Evolutionary conservation across 2,888 invertebrate genomes (phyloP).

Genomic region (Leptopterna dolabrata): DNA sequence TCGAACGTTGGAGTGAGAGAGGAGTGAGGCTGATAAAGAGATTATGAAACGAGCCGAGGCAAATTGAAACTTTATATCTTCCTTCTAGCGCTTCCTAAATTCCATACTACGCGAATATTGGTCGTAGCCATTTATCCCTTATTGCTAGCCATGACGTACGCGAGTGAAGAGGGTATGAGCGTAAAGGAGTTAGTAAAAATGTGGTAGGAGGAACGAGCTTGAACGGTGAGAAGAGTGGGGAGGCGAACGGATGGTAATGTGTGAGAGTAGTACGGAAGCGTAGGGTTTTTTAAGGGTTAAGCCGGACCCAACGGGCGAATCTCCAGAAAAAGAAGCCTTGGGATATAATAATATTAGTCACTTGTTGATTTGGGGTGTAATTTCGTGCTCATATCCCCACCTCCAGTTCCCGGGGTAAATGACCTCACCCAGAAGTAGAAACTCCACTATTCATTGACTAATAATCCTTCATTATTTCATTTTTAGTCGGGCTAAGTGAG

Average conservation of each 20-base stretch:
- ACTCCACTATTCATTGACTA: background rate
- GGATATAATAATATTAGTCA: background rate
- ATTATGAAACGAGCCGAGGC: slow-evolving; percentile 22
- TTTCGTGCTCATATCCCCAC: background rate
- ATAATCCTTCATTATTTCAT: too few species aligned
- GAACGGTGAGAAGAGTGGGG: background rate
- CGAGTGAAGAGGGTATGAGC: background rate
- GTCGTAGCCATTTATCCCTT: background rate
- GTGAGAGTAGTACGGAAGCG: background rate
- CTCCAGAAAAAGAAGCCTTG: background rate
- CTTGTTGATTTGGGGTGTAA: background rate
- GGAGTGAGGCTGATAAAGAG: background rate
- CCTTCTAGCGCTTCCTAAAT: background rate
- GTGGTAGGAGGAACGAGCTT: background rate
- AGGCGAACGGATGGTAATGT: background rate
- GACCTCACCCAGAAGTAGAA: background rate
- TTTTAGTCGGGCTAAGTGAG: too few species aligned
- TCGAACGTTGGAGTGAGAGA: background rate
- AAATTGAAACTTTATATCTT: slow-evolving; percentile 24
- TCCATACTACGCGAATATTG: background rate
- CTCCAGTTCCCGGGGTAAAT: background rate
- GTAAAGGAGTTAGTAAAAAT: background rate
- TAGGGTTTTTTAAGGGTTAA: background rate
- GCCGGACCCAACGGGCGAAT: background rate
- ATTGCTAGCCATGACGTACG: background rate